A percentile compares a stretch with the other conserved stretches of the same genome.
Conservation (phyloP, 2,888 invertebrate species). For the Agapetus fuscipes region DNA sequence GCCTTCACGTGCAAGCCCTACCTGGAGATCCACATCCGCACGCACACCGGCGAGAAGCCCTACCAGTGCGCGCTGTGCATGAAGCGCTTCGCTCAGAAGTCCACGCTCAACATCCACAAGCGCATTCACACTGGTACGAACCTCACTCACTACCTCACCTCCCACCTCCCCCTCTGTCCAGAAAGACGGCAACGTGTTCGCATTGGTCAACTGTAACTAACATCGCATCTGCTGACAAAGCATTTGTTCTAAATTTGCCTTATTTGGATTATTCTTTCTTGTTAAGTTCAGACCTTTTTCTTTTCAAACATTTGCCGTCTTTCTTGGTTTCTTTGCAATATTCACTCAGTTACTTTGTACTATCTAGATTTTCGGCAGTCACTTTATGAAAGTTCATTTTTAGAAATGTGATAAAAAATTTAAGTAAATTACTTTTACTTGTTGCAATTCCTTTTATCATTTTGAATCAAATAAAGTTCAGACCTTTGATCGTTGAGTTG, state of each 20-base stretch:
- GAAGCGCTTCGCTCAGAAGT: conserved; percentile 50
- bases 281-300: background rate
- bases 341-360: no score
- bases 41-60: conserved; percentile 47
- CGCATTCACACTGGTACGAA: conserved; percentile 47
- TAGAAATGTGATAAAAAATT: no score
- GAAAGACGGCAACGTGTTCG: conserved; percentile 19
- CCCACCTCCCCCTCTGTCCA: conserved; percentile 12
- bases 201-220: no score
- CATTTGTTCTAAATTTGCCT: background rate
- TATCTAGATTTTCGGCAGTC: no score
- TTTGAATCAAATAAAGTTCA: no score
- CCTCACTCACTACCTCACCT: background rate
- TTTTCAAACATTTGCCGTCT: conserved; percentile 9
- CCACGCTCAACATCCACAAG: conserved; percentile 50
- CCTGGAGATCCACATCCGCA: conserved; percentile 55
- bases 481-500: no score
- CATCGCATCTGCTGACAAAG: no score
- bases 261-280: conserved; percentile 10
- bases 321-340: no score
- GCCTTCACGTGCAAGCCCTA: conserved; percentile 53
- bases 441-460: no score
- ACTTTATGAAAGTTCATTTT: no score
- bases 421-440: no score
- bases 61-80: conserved; percentile 49